Evolutionary conservation across 1,140 invertebrate genomes (phyloP).

Genomic region (Aphidius ervi): DNA sequence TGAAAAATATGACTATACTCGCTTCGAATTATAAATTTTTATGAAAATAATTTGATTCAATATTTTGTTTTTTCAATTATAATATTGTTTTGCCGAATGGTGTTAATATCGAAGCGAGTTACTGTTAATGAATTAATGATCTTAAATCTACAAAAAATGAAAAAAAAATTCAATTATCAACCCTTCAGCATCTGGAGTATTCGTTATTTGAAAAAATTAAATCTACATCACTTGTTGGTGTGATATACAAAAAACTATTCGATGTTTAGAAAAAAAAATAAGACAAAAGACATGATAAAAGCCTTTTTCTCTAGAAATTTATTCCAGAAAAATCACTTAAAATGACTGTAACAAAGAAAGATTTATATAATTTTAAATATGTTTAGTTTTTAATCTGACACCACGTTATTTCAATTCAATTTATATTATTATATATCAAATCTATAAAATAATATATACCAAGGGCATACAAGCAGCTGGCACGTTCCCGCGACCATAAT

Average conservation of each 20-base stretch:
- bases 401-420: no score
- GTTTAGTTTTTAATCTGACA: no score
- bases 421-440: no score
- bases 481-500: conserved; percentile 41
- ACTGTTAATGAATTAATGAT: not conserved
- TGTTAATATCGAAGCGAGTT: conserved; percentile 1
- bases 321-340: no score
- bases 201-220: not conserved
- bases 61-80: no score
- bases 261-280: no score
- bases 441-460: not conserved
- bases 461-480: conserved; percentile 50
- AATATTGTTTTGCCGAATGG: not conserved
- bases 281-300: not conserved
- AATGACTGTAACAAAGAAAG: no score
- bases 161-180: not conserved
- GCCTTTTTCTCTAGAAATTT: no score
- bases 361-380: no score
- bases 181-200: conserved; percentile 19
- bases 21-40: not conserved
- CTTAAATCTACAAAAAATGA: conserved; percentile 6
- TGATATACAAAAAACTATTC: no score
- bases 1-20: not conserved
- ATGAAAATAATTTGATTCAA: not conserved
- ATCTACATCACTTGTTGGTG: no score